phyloP scores from a whole-genome alignment of 1,140 invertebrate genomes.

The Hesperophylax magnus region DNA sequence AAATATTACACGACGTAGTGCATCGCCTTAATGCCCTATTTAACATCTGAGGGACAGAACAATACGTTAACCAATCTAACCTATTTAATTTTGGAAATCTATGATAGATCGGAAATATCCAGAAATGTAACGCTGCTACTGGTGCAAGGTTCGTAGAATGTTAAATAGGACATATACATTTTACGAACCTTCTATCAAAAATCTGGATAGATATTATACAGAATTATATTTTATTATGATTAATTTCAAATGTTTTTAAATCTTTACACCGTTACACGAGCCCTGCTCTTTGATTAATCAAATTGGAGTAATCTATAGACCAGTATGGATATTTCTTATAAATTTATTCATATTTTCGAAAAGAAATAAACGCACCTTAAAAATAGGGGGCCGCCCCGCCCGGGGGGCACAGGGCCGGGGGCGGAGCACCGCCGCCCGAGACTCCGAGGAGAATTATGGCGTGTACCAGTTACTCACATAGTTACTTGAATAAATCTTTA shows the following conservation, averaged over 20 bases:
- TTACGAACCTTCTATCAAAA: too few species aligned
- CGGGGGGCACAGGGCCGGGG: conserved; percentile 29
- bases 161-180: too few species aligned
- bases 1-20: too few species aligned
- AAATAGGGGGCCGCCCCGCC: conserved; percentile 40
- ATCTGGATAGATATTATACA: too few species aligned
- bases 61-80: too few species aligned
- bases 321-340: conserved; percentile 33
- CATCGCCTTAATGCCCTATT: too few species aligned
- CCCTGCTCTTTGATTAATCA: conserved; percentile 7
- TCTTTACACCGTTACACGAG: neutral
- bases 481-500: conserved; percentile 5
- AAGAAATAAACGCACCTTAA: conserved; percentile 46
- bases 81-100: too few species aligned
- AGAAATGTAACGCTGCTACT: too few species aligned
- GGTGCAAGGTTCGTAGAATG: too few species aligned
- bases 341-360: conserved; percentile 48
- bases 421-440: conserved; percentile 18
- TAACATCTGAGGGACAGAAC: too few species aligned
- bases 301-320: conserved; percentile 18
- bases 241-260: neutral
- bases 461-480: neutral
- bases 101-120: too few species aligned
- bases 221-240: too few species aligned
- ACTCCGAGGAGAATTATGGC: conserved; percentile 10